Percentiles rank a stretch among this genome's conserved stretches.
phyloP scores from a whole-genome alignment of 2,888 invertebrate genomes.

The Deladenus siricidicola region DNA sequence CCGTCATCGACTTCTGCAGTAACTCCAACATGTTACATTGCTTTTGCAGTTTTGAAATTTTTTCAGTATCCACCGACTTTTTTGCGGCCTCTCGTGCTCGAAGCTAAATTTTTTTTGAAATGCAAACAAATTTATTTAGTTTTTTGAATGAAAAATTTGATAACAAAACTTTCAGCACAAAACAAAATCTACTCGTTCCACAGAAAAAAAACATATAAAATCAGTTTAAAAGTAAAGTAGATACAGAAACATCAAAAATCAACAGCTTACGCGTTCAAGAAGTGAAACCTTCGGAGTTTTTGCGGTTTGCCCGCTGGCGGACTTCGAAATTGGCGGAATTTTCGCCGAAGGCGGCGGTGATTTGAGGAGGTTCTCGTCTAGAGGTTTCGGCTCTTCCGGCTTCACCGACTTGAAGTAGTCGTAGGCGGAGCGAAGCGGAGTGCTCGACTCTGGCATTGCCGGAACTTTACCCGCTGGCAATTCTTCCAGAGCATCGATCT shows the following conservation, averaged over 20 bases:
- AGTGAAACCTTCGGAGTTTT: background rate
- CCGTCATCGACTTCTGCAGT: slow-evolving; percentile 4
- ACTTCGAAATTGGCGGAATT: background rate
- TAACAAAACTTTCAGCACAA: no score
- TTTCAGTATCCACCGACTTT: background rate
- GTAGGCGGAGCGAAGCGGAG: background rate
- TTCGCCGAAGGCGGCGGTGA: background rate
- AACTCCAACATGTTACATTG: background rate
- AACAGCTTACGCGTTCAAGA: background rate
- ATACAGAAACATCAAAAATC: no score
- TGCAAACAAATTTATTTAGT: no score
- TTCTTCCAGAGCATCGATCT: background rate
- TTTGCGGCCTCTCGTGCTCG: background rate
- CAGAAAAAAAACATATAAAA: background rate
- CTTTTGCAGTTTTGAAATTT: background rate
- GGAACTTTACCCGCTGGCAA: background rate
- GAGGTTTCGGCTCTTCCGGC: background rate
- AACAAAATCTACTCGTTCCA: no score
- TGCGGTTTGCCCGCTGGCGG: background rate
- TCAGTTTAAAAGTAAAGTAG: no score
- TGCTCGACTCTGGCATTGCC: background rate
- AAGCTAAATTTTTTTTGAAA: no score
- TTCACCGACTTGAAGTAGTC: background rate
- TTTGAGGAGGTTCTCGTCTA: background rate
- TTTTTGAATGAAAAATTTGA: no score